phyloP scores from a whole-genome alignment of 2,797 vertebrate species.

The Pelobates cultripes region DNA sequence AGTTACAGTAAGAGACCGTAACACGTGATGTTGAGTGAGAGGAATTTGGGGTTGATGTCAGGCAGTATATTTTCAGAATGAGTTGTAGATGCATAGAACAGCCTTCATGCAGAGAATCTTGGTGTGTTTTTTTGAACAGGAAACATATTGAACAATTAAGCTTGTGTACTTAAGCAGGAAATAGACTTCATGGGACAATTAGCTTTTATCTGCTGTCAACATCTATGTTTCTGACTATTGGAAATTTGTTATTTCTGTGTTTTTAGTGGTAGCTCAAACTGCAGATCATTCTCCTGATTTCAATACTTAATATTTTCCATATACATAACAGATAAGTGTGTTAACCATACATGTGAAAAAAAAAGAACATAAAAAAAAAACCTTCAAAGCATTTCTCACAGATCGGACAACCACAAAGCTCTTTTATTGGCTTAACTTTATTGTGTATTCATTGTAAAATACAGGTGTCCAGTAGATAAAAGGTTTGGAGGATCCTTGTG shows the following conservation, averaged over 20 bases:
- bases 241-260: neutral
- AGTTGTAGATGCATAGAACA: no score
- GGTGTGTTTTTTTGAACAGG: no score
- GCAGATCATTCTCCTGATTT: neutral
- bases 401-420: neutral
- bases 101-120: no score
- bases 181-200: no score
- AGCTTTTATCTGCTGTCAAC: no score
- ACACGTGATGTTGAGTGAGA: no score
- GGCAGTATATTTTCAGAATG: no score
- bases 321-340: neutral
- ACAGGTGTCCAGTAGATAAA: conserved; percentile 18
- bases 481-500: conserved; percentile 2
- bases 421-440: neutral
- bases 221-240: no score
- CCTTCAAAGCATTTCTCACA: neutral
- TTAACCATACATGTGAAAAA: neutral
- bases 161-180: no score
- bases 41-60: no score
- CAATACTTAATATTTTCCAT: neutral
- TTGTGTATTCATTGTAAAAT: neutral
- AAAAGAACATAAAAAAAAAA: neutral
- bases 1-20: no score
- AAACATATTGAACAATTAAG: no score
- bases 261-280: neutral